Conservation (phyloP, 2,113 vertebrate species). For the Herpetotheres cachinnans region DNA sequence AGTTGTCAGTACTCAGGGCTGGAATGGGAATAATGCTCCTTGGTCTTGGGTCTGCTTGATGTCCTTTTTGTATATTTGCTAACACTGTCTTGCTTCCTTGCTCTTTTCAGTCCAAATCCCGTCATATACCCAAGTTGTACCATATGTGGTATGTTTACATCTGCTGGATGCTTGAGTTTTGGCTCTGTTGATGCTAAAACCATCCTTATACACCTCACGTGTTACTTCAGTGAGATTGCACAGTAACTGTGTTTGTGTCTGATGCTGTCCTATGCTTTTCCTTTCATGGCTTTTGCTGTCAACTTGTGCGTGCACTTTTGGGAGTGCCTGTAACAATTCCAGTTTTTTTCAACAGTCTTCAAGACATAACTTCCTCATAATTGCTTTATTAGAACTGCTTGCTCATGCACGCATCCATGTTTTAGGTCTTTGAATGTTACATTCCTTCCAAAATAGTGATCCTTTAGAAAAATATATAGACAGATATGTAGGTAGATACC, state of each 20-base stretch:
- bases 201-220: neutral
- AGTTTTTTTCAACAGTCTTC: neutral
- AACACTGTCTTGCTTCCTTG: neutral
- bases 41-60: neutral
- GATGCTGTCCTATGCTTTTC: neutral
- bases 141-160: neutral
- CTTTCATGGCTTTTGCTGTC: neutral
- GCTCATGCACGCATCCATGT: neutral
- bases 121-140: accelerated
- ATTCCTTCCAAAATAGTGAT: neutral
- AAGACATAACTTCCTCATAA: neutral
- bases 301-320: neutral
- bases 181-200: neutral
- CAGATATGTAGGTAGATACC: neutral
- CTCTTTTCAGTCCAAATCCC: neutral
- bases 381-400: neutral
- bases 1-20: neutral
- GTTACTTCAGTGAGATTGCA: neutral
- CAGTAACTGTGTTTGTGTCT: neutral
- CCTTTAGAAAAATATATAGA: neutral
- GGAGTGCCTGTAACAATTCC: neutral
- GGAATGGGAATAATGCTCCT: neutral
- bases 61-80: neutral
- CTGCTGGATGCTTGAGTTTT: neutral
- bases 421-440: neutral